Base-by-base conservation (phyloP, 2,797 vertebrate species). In the Poecile montanus region DNA sequence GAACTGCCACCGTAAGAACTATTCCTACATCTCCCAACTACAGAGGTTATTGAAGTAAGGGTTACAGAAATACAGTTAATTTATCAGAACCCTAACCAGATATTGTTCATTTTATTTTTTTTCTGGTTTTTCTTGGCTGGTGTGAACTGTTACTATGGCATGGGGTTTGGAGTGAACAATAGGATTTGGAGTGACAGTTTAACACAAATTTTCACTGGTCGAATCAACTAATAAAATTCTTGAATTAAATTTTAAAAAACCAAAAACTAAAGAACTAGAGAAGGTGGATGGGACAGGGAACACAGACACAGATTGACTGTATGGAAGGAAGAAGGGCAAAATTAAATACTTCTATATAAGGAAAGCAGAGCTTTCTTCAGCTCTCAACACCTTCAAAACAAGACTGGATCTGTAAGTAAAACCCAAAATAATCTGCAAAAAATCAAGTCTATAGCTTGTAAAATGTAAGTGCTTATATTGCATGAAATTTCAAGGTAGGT, bases 271-370 rank as follows among this genome's bases (percentile, higher is more conserved):
- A 61, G 7, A 56, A 12, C 3, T 2, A 6, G 4, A 2, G 5
- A 34, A 23, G 17, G 2, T 7, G 3, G 3, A 16, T 3, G 1
- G 7, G 22, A 8, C 6, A 5, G 3, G 2, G 9, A 3, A 10
- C 19, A 56, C 3, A 73, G 27, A 45, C n/a, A 75, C 11, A 25
- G 8, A 3, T 11, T 73, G 25, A 27, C 7, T 40, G 7, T 3
- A 5, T 14, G 7, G 44, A 71, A 70, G 29, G 8, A 68, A 36
- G 26, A 86, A 50, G 4, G 3, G 1, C 29, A 73, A 44, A 88
- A 74, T 32, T 0, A 58, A 44, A 80, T 60, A 40, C 1, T 86
- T 71, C 2, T 67, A 2, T 27, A 29, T 53, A 68, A 40, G 9
- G 11, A 38, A 86, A 48, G 4, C 20, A 18, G 3, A 71, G 5